phyloP scores from a whole-genome alignment of 2,113 vertebrate genomes.

The Calyptomena viridis region DNA sequence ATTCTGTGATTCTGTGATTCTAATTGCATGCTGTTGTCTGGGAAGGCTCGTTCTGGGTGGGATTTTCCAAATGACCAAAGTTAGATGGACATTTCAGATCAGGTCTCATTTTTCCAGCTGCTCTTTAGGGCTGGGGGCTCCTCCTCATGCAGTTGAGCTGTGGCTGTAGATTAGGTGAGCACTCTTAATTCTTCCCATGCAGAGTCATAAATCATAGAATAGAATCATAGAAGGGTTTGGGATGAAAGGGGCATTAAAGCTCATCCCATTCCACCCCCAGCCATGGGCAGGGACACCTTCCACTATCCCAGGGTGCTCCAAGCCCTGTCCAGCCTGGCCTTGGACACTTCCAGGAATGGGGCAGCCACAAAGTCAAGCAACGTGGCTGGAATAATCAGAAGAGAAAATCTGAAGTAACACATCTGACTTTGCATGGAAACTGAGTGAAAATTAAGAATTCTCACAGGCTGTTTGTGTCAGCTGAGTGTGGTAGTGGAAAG shows the following conservation, averaged over 20 bases:
- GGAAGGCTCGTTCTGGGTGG: background rate
- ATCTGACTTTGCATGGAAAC: background rate
- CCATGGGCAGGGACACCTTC: background rate
- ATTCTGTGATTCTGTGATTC: no score
- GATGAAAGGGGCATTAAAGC: background rate
- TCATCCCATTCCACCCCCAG: background rate
- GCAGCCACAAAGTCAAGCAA: background rate
- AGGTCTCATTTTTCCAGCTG: background rate
- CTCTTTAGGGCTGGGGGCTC: background rate
- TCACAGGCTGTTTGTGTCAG: background rate
- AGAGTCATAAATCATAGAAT: background rate
- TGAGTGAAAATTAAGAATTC: background rate
- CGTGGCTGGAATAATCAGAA: background rate
- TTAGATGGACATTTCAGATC: rapidly evolving
- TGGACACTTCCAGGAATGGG: background rate
- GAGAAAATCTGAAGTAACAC: rapidly evolving
- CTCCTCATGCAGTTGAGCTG: background rate
- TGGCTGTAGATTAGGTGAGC: background rate
- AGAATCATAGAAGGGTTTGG: background rate
- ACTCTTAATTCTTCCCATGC: background rate
- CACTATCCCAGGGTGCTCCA: background rate
- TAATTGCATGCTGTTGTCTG: rapidly evolving
- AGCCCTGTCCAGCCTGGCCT: background rate
- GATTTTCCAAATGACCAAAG: background rate
- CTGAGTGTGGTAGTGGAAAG: background rate